Percentiles rank a stretch among this genome's conserved stretches.
Evolutionary conservation across 1,140 invertebrate species (phyloP).

Genomic region (Drosophila bocki): DNA sequence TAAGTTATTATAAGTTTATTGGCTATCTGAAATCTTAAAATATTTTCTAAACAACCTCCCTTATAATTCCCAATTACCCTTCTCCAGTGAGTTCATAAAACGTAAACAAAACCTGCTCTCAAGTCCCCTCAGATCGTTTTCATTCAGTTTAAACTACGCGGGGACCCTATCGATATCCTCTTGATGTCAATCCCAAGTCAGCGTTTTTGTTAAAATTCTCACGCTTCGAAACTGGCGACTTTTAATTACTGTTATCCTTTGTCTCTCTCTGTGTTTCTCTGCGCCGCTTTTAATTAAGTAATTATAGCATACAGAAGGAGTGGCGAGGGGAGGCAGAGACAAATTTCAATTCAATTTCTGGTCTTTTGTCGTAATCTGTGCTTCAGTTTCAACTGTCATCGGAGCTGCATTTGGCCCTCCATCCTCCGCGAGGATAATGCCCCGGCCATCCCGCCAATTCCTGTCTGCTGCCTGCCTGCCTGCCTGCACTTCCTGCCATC

Average conservation of each 20-base stretch:
- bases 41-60: not conserved
- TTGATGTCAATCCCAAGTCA: constrained; percentile 25
- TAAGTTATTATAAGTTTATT: not conserved
- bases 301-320: constrained; percentile 48
- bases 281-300: constrained; percentile 74
- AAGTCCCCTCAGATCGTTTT: constrained; percentile 6
- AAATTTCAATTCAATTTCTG: constrained; percentile 76
- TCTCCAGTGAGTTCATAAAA: constrained; percentile 3
- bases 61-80: not conserved
- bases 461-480: constrained; percentile 1
- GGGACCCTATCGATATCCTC: constrained; percentile 26
- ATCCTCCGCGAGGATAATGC: constrained; percentile 1
- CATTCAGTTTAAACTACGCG: constrained; percentile 20
- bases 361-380: constrained; percentile 62
- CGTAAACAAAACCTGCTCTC: constrained; percentile 18
- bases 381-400: constrained; percentile 81
- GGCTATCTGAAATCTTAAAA: too few species aligned
- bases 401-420: constrained; percentile 57
- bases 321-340: not conserved
- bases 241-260: constrained; percentile 70
- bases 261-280: constrained; percentile 11
- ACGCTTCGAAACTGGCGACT: constrained; percentile 74
- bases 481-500: constrained; percentile 32
- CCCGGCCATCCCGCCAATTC: not conserved
- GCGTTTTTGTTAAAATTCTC: constrained; percentile 76